Conservation (phyloP, 1,140 invertebrate species). For the Stegodyphus dumicola region DNA sequence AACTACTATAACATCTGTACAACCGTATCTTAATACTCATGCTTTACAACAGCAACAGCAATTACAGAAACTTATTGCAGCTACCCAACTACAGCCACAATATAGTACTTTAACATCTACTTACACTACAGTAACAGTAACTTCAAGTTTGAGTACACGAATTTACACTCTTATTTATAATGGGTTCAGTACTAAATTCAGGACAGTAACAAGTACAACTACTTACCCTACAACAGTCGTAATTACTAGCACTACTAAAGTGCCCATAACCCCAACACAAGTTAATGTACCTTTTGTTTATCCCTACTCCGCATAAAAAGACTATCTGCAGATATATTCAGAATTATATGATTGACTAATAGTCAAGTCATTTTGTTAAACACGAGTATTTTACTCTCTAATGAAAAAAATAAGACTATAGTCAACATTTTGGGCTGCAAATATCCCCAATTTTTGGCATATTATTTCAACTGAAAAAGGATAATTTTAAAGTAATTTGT, state of each 20-base stretch:
- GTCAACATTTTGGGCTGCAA: too few relatives aligned
- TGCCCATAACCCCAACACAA: constrained; percentile 44
- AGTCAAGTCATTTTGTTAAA: too few relatives aligned
- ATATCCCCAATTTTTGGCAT: too few relatives aligned
- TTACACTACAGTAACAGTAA: constrained; percentile 63
- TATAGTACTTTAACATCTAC: constrained; percentile 60
- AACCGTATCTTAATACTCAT: constrained; percentile 63
- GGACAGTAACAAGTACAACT: constrained; percentile 64
- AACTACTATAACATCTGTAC: constrained; percentile 63
- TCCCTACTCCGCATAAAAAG: constrained; percentile 4
- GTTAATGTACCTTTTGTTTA: constrained; percentile 38
- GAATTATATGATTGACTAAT: too few relatives aligned
- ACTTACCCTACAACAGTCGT: constrained; percentile 63
- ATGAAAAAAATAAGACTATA: too few relatives aligned
- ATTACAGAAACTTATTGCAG: constrained; percentile 59
- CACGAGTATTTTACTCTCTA: too few relatives aligned
- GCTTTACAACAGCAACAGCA: constrained; percentile 60
- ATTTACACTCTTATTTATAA: constrained; percentile 66
- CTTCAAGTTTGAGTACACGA: constrained; percentile 62
- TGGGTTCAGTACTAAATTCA: constrained; percentile 65
- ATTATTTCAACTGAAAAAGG: too few relatives aligned
- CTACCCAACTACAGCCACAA: constrained; percentile 41
- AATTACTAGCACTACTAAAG: constrained; percentile 46
- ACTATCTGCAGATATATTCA: too few relatives aligned
- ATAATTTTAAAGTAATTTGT: too few relatives aligned